A percentile compares a stretch with the other conserved stretches of the same genome.
These are phyloP conservation scores for Macaria notata DNA, from an alignment of 2,888 invertebrate genomes.

Conservation along the genomic window DNA sequence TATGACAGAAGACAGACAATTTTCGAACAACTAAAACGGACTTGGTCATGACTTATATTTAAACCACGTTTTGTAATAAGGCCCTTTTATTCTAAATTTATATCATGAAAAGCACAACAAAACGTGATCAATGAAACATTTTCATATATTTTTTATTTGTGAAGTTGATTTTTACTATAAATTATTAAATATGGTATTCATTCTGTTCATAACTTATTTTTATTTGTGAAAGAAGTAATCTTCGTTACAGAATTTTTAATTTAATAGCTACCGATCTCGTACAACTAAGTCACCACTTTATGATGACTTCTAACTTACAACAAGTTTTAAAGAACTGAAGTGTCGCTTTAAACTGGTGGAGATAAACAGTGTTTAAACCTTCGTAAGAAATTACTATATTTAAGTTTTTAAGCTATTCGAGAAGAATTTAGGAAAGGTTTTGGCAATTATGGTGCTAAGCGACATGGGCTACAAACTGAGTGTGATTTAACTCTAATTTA, in stretches of 20 bases:
- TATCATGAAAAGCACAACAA: no score
- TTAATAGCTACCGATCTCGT: constrained; percentile 51
- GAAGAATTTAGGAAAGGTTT: constrained; percentile 50
- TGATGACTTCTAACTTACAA: constrained; percentile 2
- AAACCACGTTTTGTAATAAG: no score
- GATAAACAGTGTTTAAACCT: constrained; percentile 42
- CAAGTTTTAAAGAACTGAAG: not conserved
- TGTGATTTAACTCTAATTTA: constrained; percentile 9
- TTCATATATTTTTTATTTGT: no score
- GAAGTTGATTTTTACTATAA: no score
- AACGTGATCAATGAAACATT: no score
- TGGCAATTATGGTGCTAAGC: constrained; percentile 47
- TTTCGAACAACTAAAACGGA: no score
- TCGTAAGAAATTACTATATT: constrained; percentile 56
- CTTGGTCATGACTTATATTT: no score
- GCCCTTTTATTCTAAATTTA: no score
- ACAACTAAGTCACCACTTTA: constrained; percentile 28
- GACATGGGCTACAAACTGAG: constrained; percentile 20
- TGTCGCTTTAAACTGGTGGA: constrained; percentile 19
- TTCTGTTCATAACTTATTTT: no score
- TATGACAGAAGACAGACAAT: no score
- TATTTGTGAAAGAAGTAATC: no score
- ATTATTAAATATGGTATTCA: no score
- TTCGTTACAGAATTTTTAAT: constrained; percentile 35
- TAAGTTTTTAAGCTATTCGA: constrained; percentile 59